Evolutionary conservation across 2,797 vertebrate genomes (phyloP), one percentile per base, ranked within the genome.

Genomic region (Leptodactylus fallax): DNA sequence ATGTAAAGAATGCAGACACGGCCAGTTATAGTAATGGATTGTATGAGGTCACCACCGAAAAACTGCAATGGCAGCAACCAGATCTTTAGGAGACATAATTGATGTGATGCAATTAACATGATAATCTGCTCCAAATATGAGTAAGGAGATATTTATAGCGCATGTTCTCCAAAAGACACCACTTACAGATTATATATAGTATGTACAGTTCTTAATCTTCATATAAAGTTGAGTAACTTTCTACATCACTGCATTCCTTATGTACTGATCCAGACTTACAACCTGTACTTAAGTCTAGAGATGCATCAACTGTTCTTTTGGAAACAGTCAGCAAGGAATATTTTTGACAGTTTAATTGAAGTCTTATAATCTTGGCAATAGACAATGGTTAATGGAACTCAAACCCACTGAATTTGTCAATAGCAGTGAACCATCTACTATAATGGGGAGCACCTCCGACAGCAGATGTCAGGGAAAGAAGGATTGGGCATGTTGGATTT

Each of bases 1-100:
- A 85, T 85, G 67, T 47, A 9, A 85, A 76, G 79, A 82, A 89
- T 89, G 79, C 87, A 82, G 53, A 36, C 55, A 23, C 9, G 16
- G 19, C 86, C 36, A 60, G n/a, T 58, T 58, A 72, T 14, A 51
- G 19, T 47, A 56, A 83, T 72, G 12, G 9, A 25, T 23, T 21
- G 72, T 10, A 58, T 49, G 83, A 84, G 13, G 69, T 76, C 55
- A 84, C n/a, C 69, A 17, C 17, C 10, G 27, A 81, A 69, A 55
- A 12, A 47, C 53, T 72, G 65, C 65, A 36, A 25, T 21, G 27
- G 53, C 25, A 60, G 71, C 25, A 74, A 49, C 19, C 56, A 84
- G 61, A 47, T 27, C 53, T 69, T 60, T 74, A 58, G 53, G n/a
- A 53, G 76, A 76, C 47, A 14, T 14, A 53, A 53, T 51, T 8